These are phyloP conservation scores for Taeniopygia guttata DNA, from an alignment of 2,797 vertebrate genomes.

Conservation along the genomic window DNA sequence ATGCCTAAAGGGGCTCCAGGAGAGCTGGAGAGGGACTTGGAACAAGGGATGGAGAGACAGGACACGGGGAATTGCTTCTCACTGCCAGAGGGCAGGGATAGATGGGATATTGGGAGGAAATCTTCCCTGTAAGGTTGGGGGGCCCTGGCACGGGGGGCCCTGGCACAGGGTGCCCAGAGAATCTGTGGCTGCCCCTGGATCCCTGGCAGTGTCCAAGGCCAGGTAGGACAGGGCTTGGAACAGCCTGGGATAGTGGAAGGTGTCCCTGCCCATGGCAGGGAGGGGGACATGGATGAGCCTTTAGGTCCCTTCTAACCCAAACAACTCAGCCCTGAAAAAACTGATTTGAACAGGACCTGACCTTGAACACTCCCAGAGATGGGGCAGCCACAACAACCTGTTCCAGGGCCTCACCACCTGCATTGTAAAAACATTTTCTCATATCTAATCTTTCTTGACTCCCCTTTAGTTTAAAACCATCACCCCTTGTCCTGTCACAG, in stretches of 20 bases:
- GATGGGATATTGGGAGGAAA: not conserved
- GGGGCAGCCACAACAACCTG: not conserved
- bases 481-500: not conserved
- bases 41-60: not conserved
- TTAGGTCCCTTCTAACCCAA: not conserved
- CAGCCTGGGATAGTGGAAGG: fast-evolving
- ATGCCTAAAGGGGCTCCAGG: not conserved
- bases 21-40: not conserved
- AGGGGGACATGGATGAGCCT: fast-evolving
- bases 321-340: not conserved
- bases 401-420: not conserved
- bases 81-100: fast-evolving
- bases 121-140: fast-evolving
- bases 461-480: not conserved
- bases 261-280: not conserved
- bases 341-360: not conserved
- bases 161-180: not conserved
- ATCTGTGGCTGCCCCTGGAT: not conserved
- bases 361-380: not conserved
- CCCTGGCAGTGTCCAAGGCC: not conserved
- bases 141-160: not conserved
- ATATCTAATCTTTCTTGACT: not conserved
- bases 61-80: not conserved
- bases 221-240: fast-evolving
- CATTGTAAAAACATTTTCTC: not conserved